Percentiles rank a stretch among this genome's conserved stretches.
phyloP scores from a whole-genome alignment of 2,888 invertebrate species.

The Monochamus alternatus region DNA sequence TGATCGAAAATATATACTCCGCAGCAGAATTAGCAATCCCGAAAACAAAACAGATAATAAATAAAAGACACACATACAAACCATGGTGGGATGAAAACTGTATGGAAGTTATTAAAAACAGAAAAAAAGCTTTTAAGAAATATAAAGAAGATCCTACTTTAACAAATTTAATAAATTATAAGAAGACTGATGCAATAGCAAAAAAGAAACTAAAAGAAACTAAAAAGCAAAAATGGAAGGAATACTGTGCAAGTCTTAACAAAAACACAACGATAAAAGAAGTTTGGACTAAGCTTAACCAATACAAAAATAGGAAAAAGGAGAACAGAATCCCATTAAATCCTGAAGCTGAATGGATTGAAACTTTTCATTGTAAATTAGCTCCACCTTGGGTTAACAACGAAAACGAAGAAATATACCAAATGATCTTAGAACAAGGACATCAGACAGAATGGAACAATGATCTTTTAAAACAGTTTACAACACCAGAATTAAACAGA shows the following conservation, averaged over 20 bases:
- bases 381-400: constrained; percentile 7
- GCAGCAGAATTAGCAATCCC: neutral
- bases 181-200: neutral
- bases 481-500: constrained; percentile 3
- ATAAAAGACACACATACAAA: neutral
- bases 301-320: constrained; percentile 1
- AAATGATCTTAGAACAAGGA: neutral
- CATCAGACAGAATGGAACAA: neutral
- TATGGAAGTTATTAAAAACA: neutral
- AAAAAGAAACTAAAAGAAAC: constrained; percentile 13
- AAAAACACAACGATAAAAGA: neutral
- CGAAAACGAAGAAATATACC: neutral
- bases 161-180: neutral
- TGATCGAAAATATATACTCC: neutral
- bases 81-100: neutral
- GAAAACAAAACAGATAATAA: neutral
- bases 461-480: neutral
- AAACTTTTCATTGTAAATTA: constrained; percentile 1
- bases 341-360: neutral
- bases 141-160: constrained; percentile 20
- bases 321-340: neutral
- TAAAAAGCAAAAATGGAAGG: constrained; percentile 6
- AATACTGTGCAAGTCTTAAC: neutral
- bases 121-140: neutral
- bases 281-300: constrained; percentile 12